phyloP scores from a whole-genome alignment of 2,797 vertebrate species.

The Pachyuromys duprasi region DNA sequence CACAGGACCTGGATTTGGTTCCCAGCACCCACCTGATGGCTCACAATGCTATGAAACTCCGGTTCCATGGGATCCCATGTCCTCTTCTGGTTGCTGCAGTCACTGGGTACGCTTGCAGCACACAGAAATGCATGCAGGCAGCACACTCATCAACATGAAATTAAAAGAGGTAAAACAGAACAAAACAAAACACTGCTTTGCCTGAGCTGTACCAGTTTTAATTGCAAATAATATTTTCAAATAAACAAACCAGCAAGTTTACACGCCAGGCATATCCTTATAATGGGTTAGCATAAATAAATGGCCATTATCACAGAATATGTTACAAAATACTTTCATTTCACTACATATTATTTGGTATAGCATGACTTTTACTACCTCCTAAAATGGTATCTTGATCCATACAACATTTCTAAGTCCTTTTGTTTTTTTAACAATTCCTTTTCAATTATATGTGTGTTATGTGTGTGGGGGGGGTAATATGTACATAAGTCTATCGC shows the following conservation, averaged over 20 bases:
- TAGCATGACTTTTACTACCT: not conserved
- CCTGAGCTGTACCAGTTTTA: not conserved
- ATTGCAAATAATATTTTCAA: slow-evolving; percentile 28
- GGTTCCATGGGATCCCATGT: not conserved
- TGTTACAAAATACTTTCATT: not conserved
- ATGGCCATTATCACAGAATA: not conserved
- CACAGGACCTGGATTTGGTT: not conserved
- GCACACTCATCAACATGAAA: not conserved
- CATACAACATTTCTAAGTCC: not conserved
- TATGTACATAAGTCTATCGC: not conserved
- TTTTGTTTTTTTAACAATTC: not conserved
- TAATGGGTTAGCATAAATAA: not conserved
- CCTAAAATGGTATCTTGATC: not conserved
- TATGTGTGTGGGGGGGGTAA: not conserved
- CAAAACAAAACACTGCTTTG: not conserved
- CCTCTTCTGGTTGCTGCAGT: not conserved
- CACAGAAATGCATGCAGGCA: not conserved
- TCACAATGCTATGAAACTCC: not conserved
- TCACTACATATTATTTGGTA: not conserved
- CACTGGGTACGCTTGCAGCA: not conserved
- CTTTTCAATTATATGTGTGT: not conserved
- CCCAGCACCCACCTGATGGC: not conserved
- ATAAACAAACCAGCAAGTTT: slow-evolving; percentile 20
- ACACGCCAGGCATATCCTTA: not conserved
- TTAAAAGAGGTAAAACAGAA: not conserved